Evolutionary conservation across 1,140 invertebrate genomes (phyloP).

Genomic region (Limonius californicus): DNA sequence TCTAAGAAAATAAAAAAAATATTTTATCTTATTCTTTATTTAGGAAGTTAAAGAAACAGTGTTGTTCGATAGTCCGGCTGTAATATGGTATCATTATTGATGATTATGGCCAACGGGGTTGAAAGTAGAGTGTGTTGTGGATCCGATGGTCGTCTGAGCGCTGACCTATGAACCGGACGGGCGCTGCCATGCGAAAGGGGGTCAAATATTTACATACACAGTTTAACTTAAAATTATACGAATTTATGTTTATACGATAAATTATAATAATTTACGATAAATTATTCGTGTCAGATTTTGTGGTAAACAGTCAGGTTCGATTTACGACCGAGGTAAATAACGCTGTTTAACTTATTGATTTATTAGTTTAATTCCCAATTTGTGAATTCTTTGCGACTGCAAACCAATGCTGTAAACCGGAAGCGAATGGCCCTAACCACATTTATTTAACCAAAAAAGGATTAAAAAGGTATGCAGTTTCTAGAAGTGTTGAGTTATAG

Average conservation of each 20-base stretch:
- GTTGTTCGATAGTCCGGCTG: no score
- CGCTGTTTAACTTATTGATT: no score
- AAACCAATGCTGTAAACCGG: no score
- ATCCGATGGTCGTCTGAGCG: background rate
- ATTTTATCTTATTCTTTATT: background rate
- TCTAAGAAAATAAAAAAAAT: background rate
- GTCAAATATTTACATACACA: background rate
- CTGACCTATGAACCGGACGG: background rate
- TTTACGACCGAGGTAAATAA: background rate
- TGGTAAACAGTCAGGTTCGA: background rate
- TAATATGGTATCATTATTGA: no score
- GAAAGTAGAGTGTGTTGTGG: background rate
- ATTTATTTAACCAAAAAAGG: no score
- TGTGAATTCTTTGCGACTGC: no score
- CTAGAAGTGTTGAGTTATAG: no score
- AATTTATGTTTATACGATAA: background rate
- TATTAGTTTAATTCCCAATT: no score
- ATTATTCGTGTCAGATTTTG: background rate
- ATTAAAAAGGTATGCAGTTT: no score
- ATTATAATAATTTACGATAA: background rate
- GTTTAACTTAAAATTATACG: background rate
- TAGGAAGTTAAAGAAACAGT: no score
- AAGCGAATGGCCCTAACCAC: no score
- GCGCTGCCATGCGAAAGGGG: background rate
- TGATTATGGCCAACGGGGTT: background rate